phyloP scores from a whole-genome alignment of 1,140 invertebrate species.

The Andricus grossulariae region DNA sequence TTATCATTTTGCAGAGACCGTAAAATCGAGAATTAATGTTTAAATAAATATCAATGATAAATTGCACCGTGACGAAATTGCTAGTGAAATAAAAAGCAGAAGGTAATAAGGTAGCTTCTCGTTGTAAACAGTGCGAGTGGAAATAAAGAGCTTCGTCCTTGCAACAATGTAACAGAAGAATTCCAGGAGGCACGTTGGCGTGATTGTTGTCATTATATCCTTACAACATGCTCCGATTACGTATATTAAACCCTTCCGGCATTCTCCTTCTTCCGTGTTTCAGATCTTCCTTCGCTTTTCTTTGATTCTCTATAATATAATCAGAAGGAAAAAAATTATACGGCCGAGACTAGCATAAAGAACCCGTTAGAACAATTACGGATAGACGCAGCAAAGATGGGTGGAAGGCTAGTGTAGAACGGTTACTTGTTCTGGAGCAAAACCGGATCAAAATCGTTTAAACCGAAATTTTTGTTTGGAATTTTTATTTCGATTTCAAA shows the following conservation, averaged over 20 bases:
- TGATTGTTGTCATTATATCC: constrained; percentile 21
- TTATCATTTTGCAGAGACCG: too few species aligned
- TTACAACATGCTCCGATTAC: neutral
- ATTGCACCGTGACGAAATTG: neutral
- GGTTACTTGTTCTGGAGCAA: constrained; percentile 7
- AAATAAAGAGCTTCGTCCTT: constrained; percentile 4
- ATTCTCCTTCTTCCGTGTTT: neutral
- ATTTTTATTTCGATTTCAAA: neutral
- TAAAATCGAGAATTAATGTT: constrained; percentile 39
- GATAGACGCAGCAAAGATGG: neutral
- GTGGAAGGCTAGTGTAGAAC: neutral
- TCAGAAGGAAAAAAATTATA: neutral
- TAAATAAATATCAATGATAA: constrained; percentile 40
- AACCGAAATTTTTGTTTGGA: neutral
- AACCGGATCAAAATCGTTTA: constrained; percentile 5
- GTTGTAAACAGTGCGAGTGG: neutral
- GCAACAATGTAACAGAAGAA: constrained; percentile 12
- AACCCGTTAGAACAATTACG: constrained; percentile 7
- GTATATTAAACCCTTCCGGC: constrained; percentile 9
- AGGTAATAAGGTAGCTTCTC: constrained; percentile 1
- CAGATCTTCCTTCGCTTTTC: neutral
- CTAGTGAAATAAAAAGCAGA: neutral
- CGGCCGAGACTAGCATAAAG: neutral
- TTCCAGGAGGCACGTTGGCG: neutral
- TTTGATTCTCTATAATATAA: constrained; percentile 12